Conservation (phyloP, 2,113 vertebrate species). For the Picathartes gymnocephalus region DNA sequence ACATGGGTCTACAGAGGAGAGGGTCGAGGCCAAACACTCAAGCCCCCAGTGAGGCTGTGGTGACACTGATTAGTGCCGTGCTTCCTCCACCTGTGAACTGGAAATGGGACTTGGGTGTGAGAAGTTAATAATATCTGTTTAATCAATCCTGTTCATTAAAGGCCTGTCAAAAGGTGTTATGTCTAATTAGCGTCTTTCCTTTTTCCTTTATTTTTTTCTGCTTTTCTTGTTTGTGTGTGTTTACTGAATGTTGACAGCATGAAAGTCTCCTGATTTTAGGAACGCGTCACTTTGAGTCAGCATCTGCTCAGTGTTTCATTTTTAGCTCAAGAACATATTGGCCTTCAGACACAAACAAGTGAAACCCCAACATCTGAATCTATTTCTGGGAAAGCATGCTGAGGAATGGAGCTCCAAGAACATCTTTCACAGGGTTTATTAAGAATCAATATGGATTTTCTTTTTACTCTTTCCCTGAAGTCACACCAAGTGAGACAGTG, state of each 20-base stretch:
- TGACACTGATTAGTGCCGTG: neutral
- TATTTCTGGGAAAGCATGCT: neutral
- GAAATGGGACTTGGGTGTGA: neutral
- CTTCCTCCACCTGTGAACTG: neutral
- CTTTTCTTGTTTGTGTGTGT: neutral
- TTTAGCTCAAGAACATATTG: conserved; percentile 44
- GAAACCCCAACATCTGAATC: neutral
- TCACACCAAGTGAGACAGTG: neutral
- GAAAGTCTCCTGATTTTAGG: neutral
- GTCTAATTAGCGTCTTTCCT: neutral
- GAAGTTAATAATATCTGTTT: neutral
- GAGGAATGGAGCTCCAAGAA: neutral
- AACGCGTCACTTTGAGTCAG: neutral
- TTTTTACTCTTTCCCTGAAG: neutral
- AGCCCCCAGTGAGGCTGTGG: neutral
- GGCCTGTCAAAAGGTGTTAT: neutral
- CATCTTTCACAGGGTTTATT: neutral
- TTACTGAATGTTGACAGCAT: conserved; percentile 4
- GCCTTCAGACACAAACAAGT: conserved; percentile 41
- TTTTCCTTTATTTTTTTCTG: neutral
- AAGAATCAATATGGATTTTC: neutral
- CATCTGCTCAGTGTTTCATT: conserved; percentile 54
- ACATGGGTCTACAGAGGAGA: neutral
- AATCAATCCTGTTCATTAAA: neutral
- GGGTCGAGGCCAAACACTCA: neutral